phyloP scores from a whole-genome alignment of 2,113 vertebrate species.

The Scophthalmus maximus region DNA sequence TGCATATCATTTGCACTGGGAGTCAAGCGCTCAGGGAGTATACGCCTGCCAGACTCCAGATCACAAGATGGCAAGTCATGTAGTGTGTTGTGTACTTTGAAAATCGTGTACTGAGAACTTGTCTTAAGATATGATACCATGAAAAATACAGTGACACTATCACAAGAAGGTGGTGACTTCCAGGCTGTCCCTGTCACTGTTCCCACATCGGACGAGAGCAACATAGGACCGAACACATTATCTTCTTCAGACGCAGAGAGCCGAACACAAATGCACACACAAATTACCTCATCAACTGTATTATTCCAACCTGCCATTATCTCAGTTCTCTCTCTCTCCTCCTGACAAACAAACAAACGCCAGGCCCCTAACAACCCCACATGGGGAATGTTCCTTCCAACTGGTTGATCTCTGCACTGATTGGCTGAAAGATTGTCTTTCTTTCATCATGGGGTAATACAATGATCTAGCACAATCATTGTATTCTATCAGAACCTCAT shows the following conservation, averaged over 20 bases:
- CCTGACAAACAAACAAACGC: slow-evolving; percentile 64
- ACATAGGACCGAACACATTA: no score
- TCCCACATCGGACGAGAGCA: no score
- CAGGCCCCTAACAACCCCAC: slow-evolving; percentile 67
- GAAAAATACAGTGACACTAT: no score
- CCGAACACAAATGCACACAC: neutral
- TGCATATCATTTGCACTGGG: no score
- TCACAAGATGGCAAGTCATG: no score
- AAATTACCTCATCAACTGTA: slow-evolving; percentile 7
- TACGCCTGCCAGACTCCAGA: no score
- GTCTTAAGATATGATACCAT: no score
- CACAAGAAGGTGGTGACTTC: no score
- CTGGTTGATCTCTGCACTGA: slow-evolving; percentile 52
- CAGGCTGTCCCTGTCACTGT: no score
- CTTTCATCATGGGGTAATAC: slow-evolving; percentile 19
- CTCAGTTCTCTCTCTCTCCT: neutral
- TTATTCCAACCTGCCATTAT: slow-evolving; percentile 33
- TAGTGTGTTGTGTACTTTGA: no score
- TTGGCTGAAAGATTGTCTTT: slow-evolving; percentile 38
- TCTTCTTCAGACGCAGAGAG: neutral
- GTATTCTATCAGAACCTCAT: neutral
- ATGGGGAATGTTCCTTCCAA: slow-evolving; percentile 57
- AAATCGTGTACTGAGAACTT: no score
- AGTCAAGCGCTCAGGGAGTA: no score
- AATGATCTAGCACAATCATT: slow-evolving; percentile 18